Base-by-base conservation (phyloP, 2,797 vertebrate species). In the Lindbergichthys nudifrons region DNA sequence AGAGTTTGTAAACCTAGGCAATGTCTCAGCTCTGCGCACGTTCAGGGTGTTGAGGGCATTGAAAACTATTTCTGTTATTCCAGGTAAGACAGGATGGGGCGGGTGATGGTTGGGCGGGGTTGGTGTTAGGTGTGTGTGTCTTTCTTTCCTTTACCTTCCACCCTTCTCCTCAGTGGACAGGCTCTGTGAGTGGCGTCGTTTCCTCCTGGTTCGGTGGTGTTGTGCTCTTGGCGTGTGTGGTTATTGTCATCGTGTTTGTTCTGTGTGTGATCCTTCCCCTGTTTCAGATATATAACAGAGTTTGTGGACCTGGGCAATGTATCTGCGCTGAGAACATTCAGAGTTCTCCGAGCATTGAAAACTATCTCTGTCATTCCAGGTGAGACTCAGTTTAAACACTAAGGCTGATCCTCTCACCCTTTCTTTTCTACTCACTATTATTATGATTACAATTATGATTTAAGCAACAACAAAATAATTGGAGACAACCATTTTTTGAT, bases 1-100 rank as follows among this genome's bases (percentile, higher is more conserved):
- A 98, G 98, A 99, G 96, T 99, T 99, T 99, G 97, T 99, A 98
- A 99, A 99, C 97, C 97, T 99, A 99, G 98, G 98, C 97, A 99
- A 98, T 99, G 97, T 99, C 97, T 99, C 98, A 99, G 98, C 98
- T 98, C 97, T 99, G 21, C 98, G 97, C 73, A 97, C 96, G 93
- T 97, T 97, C 96, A 97, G 96, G 95, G 96, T 97, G 93, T 96
- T 97, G 98, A 98, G 98, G 97, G 98, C 98, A 97, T 99, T 99
- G 98, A 99, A 99, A 99, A 99, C 98, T 96, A 98, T 99, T 97
- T 98, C 98, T 96, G 98, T 99, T 96, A 99, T 99, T 91, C 98
- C 95, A 96, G 95, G 95, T 96, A 96, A 96, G 95, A 93, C 91
- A 92, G 93, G 93, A 95, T 92, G 92, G 94, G 93, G 94, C 87